Evolutionary conservation across 2,888 invertebrate genomes (phyloP).

Genomic region (Drosophila kanekoi): DNA sequence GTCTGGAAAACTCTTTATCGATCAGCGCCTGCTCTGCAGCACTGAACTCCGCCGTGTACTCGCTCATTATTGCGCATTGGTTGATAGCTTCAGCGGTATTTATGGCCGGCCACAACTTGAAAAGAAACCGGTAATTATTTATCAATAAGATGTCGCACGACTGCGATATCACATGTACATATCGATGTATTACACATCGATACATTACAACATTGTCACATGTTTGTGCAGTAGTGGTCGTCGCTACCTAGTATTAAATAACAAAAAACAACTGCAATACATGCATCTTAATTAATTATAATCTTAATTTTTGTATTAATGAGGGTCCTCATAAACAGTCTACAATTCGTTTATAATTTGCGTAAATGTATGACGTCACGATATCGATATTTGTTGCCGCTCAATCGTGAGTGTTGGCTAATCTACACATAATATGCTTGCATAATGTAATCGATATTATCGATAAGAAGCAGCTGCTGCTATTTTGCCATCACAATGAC

Average conservation of each 20-base stretch:
- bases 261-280: too few relatives aligned
- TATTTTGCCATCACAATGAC: background rate
- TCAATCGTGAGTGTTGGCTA: background rate
- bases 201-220: background rate
- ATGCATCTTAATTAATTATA: too few relatives aligned
- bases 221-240: too few relatives aligned
- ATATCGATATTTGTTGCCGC: background rate
- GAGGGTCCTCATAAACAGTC: too few relatives aligned
- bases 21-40: constrained; percentile 63
- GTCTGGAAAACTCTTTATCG: constrained; percentile 69
- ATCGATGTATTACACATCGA: constrained; percentile 5
- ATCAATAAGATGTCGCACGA: background rate
- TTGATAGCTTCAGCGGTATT: constrained; percentile 14
- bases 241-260: background rate
- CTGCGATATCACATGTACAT: too few relatives aligned
- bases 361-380: too few relatives aligned
- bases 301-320: too few relatives aligned
- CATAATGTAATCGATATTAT: constrained; percentile 10
- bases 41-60: constrained; percentile 61
- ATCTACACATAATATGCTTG: background rate
- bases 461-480: constrained; percentile 46
- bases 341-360: too few relatives aligned
- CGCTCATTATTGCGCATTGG: constrained; percentile 31
- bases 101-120: constrained; percentile 6
- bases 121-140: constrained; percentile 33